Conservation (phyloP, 2,113 vertebrate genomes). For the Notarius quadriscutis region DNA sequence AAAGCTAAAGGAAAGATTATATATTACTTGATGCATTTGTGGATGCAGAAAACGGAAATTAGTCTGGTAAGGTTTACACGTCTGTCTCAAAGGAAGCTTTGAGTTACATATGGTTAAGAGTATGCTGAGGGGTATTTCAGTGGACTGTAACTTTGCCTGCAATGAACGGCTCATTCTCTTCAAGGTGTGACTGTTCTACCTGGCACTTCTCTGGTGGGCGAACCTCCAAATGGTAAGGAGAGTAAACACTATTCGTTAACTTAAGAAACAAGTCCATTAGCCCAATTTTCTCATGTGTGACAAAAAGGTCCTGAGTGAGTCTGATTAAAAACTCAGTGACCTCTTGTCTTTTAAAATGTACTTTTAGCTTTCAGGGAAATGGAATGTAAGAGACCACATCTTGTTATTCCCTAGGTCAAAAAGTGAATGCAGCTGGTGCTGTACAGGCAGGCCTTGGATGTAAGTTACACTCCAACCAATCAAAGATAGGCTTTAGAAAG, state of each 20-base stretch:
- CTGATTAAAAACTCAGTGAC: constrained; percentile 38
- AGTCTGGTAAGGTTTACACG: constrained; percentile 21
- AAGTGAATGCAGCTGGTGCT: constrained; percentile 49
- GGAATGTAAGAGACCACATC: constrained; percentile 33
- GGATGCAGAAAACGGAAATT: constrained; percentile 29
- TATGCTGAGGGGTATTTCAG: constrained; percentile 24
- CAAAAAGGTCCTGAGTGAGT: constrained; percentile 43
- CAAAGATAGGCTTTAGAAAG: constrained; percentile 20
- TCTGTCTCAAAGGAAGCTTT: constrained; percentile 22
- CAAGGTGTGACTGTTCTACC: constrained; percentile 53
- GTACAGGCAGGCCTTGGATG: constrained; percentile 44
- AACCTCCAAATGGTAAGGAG: constrained; percentile 55
- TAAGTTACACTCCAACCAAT: constrained; percentile 41
- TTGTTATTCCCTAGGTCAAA: constrained; percentile 52
- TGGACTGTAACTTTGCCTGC: constrained; percentile 38
- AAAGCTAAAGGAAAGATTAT: background rate
- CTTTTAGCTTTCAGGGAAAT: constrained; percentile 34
- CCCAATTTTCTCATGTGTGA: constrained; percentile 41
- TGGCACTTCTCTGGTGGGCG: constrained; percentile 45
- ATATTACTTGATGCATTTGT: constrained; percentile 16
- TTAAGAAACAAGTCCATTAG: constrained; percentile 44
- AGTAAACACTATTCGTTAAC: constrained; percentile 48
- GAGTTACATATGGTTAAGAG: constrained; percentile 23
- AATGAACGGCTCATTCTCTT: constrained; percentile 50
- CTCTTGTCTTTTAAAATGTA: constrained; percentile 26